Percentiles rank a stretch among this genome's conserved stretches.
Evolutionary conservation across 2,797 vertebrate species (phyloP).

Genomic region (Podarcis lilfordi): DNA sequence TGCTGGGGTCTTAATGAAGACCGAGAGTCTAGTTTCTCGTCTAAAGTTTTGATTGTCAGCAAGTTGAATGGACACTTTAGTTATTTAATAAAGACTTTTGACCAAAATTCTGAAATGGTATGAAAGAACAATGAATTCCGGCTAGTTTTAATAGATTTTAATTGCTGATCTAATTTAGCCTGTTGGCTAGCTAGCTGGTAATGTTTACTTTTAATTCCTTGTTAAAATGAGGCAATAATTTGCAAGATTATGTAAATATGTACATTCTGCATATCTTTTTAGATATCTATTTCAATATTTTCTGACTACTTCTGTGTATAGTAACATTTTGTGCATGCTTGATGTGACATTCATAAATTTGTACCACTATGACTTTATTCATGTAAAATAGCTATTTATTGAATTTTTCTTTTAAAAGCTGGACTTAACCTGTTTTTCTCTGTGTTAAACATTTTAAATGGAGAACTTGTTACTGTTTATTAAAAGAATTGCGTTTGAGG

Average conservation of each 20-base stretch:
- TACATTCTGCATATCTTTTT: constrained; percentile 84
- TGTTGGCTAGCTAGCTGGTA: constrained; percentile 78
- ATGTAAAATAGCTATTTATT: constrained; percentile 91
- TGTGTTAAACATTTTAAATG: constrained; percentile 74
- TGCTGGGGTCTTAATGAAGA: constrained; percentile 83
- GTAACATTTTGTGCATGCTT: constrained; percentile 90
- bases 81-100: constrained; percentile 82
- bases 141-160: constrained; percentile 77
- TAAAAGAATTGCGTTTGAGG: constrained; percentile 81
- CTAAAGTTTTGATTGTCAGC: constrained; percentile 81
- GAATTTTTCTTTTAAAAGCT: constrained; percentile 78
- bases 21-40: constrained; percentile 76
- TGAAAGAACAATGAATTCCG: constrained; percentile 77
- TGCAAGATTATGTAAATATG: constrained; percentile 90
- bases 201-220: constrained; percentile 91
- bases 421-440: constrained; percentile 74
- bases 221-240: constrained; percentile 97
- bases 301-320: constrained; percentile 83
- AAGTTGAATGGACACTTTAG: constrained; percentile 83
- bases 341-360: constrained; percentile 84
- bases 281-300: constrained; percentile 85
- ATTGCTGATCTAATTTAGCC: constrained; percentile 73
- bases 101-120: constrained; percentile 82
- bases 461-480: constrained; percentile 83
- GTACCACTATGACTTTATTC: constrained; percentile 89